Evolutionary conservation across 2,113 vertebrate genomes (phyloP).

Genomic region (Hippocampus mohnikei): DNA sequence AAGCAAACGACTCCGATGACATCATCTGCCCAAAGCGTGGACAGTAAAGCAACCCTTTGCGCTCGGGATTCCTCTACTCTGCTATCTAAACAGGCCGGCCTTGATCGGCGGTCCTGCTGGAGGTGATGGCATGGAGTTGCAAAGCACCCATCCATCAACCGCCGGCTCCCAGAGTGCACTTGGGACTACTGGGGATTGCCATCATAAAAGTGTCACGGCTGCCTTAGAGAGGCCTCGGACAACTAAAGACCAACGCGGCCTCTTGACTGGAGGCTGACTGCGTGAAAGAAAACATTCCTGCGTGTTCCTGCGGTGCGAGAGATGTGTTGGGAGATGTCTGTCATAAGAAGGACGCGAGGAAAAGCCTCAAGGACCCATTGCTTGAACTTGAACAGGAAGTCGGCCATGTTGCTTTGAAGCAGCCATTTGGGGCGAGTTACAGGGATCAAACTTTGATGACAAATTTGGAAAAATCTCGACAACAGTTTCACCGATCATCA

Average conservation of each 20-base stretch:
- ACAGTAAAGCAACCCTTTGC: neutral
- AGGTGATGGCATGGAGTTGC: slow-evolving; percentile 18
- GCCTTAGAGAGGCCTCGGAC: neutral
- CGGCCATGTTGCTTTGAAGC: neutral
- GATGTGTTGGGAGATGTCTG: neutral
- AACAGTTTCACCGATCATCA: too few relatives aligned
- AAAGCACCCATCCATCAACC: slow-evolving; percentile 56
- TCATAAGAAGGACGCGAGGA: neutral
- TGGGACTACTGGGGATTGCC: slow-evolving; percentile 31
- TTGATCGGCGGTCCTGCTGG: slow-evolving; percentile 21
- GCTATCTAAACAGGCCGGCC: slow-evolving; percentile 39
- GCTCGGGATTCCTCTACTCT: slow-evolving; percentile 10
- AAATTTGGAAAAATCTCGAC: too few relatives aligned
- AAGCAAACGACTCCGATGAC: too few relatives aligned
- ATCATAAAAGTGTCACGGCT: slow-evolving; percentile 40
- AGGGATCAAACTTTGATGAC: too few relatives aligned
- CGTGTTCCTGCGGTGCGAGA: neutral
- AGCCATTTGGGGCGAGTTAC: neutral
- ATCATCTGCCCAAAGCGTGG: neutral
- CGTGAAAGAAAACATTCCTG: neutral
- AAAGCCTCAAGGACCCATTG: neutral
- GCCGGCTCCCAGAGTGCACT: slow-evolving; percentile 34
- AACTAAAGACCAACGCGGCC: neutral
- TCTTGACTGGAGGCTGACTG: slow-evolving; percentile 1
- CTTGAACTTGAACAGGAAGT: neutral